Evolutionary conservation across 2,888 invertebrate species (phyloP).

Genomic region (Pollenia griseotomentosa): DNA sequence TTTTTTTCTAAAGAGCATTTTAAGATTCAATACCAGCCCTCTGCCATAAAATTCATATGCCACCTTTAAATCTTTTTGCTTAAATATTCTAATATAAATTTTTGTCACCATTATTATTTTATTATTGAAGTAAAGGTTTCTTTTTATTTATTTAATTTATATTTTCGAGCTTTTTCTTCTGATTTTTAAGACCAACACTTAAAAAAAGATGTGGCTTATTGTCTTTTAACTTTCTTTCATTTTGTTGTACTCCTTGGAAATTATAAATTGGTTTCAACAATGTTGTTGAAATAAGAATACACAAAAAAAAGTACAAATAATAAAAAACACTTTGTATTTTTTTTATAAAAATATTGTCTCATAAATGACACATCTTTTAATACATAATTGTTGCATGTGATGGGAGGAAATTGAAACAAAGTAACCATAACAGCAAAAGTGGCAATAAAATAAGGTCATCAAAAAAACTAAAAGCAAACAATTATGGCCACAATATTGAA

Average conservation of each 20-base stretch:
- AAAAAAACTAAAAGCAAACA: conserved; percentile 18
- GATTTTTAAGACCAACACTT: conserved; percentile 28
- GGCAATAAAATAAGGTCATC: conserved; percentile 29
- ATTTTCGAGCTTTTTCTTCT: not conserved
- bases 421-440: not conserved
- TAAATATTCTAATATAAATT: not conserved
- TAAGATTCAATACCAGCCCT: not conserved
- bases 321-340: not conserved
- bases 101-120: conserved; percentile 18
- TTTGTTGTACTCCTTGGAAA: conserved; percentile 9
- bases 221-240: not conserved
- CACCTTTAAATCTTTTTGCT: conserved; percentile 25
- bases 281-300: not conserved
- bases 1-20: not conserved
- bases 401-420: not conserved
- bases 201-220: conserved; percentile 25
- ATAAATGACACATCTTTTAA: conserved; percentile 30
- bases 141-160: not conserved
- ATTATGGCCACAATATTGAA: not conserved
- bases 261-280: not conserved
- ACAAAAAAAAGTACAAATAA: not conserved
- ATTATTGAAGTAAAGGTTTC: not conserved
- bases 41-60: conserved; percentile 31
- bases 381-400: not conserved
- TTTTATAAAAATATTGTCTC: conserved; percentile 19